These are phyloP conservation scores for Tetanocera ferruginea DNA, from an alignment of 2,888 invertebrate genomes.

Conservation along the genomic window DNA sequence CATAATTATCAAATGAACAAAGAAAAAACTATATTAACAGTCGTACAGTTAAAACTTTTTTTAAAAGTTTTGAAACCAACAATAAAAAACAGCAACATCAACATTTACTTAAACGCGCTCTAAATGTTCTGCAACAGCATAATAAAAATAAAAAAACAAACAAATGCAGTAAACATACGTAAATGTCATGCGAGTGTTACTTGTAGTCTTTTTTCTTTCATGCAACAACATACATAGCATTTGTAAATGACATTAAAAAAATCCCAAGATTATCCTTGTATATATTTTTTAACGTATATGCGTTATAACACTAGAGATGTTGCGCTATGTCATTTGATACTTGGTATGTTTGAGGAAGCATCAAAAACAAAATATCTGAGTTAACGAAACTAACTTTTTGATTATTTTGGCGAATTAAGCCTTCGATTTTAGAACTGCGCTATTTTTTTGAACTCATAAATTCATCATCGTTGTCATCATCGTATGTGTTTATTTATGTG, in stretches of 20 bases:
- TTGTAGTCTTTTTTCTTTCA: constrained; percentile 21
- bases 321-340: constrained; percentile 59
- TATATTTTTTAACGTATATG: constrained; percentile 1
- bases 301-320: not conserved
- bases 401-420: too few relatives aligned
- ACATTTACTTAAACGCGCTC: not conserved
- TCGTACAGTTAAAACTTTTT: not conserved
- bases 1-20: not conserved
- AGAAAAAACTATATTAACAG: not conserved
- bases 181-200: constrained; percentile 7
- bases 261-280: not conserved
- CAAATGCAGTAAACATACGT: not conserved
- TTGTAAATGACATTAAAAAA: constrained; percentile 17
- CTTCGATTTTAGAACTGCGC: not conserved
- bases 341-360: constrained; percentile 59
- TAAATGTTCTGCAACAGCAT: constrained; percentile 29
- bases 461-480: constrained; percentile 21
- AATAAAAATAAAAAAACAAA: constrained; percentile 16
- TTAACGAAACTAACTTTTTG: not conserved
- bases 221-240: constrained; percentile 23
- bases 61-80: not conserved
- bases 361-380: not conserved
- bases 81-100: not conserved
- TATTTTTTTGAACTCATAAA: constrained; percentile 10
- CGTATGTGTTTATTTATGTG: not conserved